Evolutionary conservation across 1,140 invertebrate species (phyloP), one percentile per base, ranked within the genome.

Genomic region (Brachionus plicatilis): DNA sequence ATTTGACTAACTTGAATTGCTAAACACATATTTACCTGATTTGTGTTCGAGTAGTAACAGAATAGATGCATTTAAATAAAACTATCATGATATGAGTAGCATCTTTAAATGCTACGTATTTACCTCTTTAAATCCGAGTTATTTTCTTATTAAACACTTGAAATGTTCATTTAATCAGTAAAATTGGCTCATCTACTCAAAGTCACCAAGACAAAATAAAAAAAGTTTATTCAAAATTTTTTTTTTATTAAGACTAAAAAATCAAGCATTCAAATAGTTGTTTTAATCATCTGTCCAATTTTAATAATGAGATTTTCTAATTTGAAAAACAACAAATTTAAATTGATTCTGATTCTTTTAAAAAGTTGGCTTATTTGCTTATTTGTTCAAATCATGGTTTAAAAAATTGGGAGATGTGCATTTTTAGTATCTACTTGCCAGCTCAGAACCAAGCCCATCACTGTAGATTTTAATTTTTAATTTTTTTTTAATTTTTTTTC

Each of bases 101-200:
- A 45, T 68, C 66, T 68, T 68, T 41, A 33, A 33, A 33, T 68
- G 17, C 27, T 27, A 11, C 27, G 14, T 68, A 14, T 68, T 68
- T 68, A 20, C 66, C 33, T 41, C 33, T 68, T 37, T 41, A 68
- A 33, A 68, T 37, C 65, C 24, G 27, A 33, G 6, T 33, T 68
- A 68, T 68, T 68, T 68, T 68, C 66, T 33, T 33, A 37, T 68
- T 68, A 68, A 68, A 68, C 66, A 68, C 66, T 68, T 68, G 9
- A 68, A 68, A 68, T 68, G 66, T 33, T 33, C n/a, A 33, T 24
- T 68, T 68, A 4, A 33, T 60, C 20, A 68, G 12, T 1, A 37
- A 9, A 68, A 12, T 14, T 68, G 9, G 33, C 33, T 33, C 12
- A 68, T 68, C 24, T 27, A 66, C 12, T 11, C 27, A 24, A 66